These are phyloP conservation scores for Diloba caeruleocephala DNA, from an alignment of 2,888 invertebrate species.

Conservation along the genomic window DNA sequence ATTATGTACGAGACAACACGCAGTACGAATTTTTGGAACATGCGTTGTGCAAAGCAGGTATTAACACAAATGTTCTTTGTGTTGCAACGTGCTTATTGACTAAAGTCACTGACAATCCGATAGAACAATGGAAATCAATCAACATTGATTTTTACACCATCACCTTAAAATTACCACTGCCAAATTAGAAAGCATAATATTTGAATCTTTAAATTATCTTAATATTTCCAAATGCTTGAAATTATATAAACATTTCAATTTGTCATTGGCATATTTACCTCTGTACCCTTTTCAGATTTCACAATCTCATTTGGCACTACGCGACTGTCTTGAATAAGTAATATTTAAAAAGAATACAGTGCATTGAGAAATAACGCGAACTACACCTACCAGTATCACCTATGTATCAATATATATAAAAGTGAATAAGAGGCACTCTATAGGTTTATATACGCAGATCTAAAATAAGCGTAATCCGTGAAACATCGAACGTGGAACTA, in stretches of 20 bases:
- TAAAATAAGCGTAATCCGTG: conserved; percentile 86
- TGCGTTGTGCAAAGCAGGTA: no score
- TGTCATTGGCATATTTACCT: conserved; percentile 32
- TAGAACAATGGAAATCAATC: background rate
- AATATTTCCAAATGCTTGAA: conserved; percentile 22
- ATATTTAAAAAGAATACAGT: conserved; percentile 64
- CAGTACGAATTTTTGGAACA: no score
- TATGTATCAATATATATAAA: conserved; percentile 89
- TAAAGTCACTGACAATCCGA: background rate
- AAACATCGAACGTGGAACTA: conserved; percentile 80
- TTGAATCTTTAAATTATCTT: conserved; percentile 13
- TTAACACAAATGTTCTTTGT: no score
- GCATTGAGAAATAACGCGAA: conserved; percentile 68
- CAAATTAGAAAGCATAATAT: conserved; percentile 25
- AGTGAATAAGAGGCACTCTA: conserved; percentile 90
- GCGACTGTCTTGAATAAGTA: conserved; percentile 68
- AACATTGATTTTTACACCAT: background rate
- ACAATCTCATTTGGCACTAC: conserved; percentile 80
- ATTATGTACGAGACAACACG: no score
- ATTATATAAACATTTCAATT: conserved; percentile 32
- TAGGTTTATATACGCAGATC: conserved; percentile 87
- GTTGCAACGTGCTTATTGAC: background rate
- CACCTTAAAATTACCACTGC: conserved; percentile 22
- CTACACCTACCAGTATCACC: conserved; percentile 70
- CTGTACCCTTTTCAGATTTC: conserved; percentile 43